phyloP scores from a whole-genome alignment of 2,797 vertebrate genomes.

The Molossus alvarezi region DNA sequence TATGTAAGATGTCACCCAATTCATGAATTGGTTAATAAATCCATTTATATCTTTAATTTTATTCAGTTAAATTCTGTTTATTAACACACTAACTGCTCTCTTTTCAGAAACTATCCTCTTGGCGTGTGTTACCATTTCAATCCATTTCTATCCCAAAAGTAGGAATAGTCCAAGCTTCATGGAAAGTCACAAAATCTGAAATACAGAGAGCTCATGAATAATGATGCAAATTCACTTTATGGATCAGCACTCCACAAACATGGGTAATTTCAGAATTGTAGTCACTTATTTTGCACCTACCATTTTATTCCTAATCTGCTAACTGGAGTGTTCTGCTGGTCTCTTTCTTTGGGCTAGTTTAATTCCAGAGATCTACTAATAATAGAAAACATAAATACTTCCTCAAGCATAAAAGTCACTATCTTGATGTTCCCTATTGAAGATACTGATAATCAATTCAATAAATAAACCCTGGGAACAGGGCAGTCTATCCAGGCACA shows the following conservation, averaged over 20 bases:
- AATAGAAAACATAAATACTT: constrained; percentile 23
- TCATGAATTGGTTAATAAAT: neutral
- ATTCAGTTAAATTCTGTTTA: neutral
- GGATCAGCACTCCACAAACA: neutral
- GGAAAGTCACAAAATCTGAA: constrained; percentile 14
- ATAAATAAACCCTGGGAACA: constrained; percentile 8
- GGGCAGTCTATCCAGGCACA: neutral
- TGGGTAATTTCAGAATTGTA: neutral
- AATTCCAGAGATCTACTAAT: constrained; percentile 24
- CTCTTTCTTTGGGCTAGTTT: constrained; percentile 3
- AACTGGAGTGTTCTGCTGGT: neutral
- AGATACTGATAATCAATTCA: neutral
- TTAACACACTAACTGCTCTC: neutral
- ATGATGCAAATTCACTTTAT: constrained; percentile 33
- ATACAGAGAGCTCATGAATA: neutral
- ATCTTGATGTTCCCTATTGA: neutral
- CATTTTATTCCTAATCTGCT: constrained; percentile 34
- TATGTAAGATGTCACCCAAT: neutral
- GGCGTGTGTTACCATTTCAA: neutral
- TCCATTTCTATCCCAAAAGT: neutral
- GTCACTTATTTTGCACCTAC: neutral
- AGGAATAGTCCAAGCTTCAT: neutral
- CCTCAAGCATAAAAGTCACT: neutral
- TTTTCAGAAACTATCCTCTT: neutral
- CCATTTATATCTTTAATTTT: neutral